Conservation (phyloP, 2,113 vertebrate genomes). For the Silurus meridionalis region DNA sequence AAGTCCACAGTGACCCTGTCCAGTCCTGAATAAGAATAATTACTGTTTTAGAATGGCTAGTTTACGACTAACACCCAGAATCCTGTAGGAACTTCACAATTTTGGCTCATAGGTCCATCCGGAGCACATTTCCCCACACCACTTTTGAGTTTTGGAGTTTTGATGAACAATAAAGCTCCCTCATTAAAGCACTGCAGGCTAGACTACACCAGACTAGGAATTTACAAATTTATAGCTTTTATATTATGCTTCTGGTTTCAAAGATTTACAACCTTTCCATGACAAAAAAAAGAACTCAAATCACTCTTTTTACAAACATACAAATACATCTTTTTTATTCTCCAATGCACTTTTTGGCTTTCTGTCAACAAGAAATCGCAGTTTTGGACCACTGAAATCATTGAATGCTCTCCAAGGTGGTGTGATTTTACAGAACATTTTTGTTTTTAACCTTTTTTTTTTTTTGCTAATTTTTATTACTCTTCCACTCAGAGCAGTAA, state of each 20-base stretch:
- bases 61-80: not conserved
- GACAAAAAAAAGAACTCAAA: not conserved
- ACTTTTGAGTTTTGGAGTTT: not conserved
- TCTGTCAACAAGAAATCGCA: not conserved
- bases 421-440: not conserved
- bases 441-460: not conserved
- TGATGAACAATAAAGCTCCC: not conserved
- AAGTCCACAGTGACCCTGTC: not conserved
- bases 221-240: not conserved
- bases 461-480: not conserved
- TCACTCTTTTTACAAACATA: not conserved
- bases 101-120: not conserved
- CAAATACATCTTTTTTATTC: not conserved
- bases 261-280: not conserved
- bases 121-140: not conserved
- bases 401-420: not conserved
- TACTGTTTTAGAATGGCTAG: not conserved
- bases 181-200: not conserved
- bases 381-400: not conserved
- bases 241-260: not conserved
- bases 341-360: not conserved
- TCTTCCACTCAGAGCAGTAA: too few relatives aligned
- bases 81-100: not conserved
- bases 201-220: not conserved
- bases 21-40: not conserved